phyloP scores from a whole-genome alignment of 2,888 invertebrate genomes.

The Diarsia dahlii region DNA sequence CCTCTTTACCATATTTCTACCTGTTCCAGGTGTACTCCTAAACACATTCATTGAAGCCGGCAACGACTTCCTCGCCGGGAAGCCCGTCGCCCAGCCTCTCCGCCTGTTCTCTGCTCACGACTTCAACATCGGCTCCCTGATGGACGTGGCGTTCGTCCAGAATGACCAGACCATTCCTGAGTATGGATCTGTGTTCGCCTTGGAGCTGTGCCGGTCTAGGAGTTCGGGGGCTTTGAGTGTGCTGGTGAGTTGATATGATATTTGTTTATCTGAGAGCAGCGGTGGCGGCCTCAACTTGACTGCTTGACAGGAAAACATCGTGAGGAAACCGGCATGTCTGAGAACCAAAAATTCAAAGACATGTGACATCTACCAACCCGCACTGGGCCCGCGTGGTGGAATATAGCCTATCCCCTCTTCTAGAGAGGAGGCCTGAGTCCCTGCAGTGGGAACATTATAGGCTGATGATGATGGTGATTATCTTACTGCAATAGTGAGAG shows the following conservation, averaged over 20 bases:
- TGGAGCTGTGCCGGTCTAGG: constrained; percentile 81
- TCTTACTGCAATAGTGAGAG: no score
- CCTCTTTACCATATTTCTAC: neutral
- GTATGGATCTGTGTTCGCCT: constrained; percentile 81
- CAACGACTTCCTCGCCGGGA: constrained; percentile 74
- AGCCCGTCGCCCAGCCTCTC: constrained; percentile 73
- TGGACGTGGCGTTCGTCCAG: constrained; percentile 79
- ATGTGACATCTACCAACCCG: no score
- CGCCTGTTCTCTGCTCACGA: constrained; percentile 83
- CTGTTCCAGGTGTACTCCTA: constrained; percentile 79
- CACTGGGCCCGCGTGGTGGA: no score
- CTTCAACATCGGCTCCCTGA: constrained; percentile 85
- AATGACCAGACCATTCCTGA: constrained; percentile 79
- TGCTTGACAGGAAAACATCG: no score
- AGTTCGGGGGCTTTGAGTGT: constrained; percentile 77
- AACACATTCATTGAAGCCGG: constrained; percentile 80
- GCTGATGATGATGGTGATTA: no score
- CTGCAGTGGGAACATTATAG: no score
- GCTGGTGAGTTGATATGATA: constrained; percentile 74
- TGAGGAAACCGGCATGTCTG: no score
- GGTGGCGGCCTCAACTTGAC: no score
- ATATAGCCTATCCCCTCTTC: no score
- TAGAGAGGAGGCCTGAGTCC: no score
- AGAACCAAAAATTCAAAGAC: no score
- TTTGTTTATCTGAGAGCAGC: no score